A percentile compares a stretch with the other conserved stretches of the same genome.
Evolutionary conservation across 2,797 vertebrate species (phyloP).

Genomic region (Aphelocoma californica): DNA sequence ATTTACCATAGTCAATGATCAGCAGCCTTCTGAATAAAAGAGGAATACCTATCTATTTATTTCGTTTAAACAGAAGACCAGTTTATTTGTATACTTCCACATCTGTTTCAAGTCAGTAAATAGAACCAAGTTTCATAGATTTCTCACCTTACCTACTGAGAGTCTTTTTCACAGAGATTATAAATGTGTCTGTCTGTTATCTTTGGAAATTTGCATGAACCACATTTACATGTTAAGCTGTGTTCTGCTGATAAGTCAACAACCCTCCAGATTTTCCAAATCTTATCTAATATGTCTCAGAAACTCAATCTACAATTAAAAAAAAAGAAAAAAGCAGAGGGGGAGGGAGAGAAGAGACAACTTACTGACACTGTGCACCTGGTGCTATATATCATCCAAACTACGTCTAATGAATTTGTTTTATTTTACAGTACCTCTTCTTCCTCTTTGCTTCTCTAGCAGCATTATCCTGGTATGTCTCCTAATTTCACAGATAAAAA

Average conservation of each 20-base stretch:
- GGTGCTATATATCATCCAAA: conserved; percentile 8
- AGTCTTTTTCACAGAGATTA: conserved; percentile 30
- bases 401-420: background rate
- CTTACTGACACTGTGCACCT: background rate
- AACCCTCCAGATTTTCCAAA: conserved; percentile 58
- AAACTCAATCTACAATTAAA: conserved; percentile 29
- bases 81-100: conserved; percentile 20
- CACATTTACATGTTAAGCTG: conserved; percentile 67
- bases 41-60: background rate
- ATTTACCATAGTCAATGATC: background rate
- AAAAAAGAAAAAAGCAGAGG: background rate
- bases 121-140: conserved; percentile 3
- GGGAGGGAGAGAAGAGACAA: background rate
- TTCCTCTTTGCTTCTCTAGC: background rate
- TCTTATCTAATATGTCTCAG: conserved; percentile 57
- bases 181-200: conserved; percentile 50
- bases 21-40: background rate
- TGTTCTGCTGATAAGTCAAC: conserved; percentile 61
- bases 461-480: background rate
- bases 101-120: conserved; percentile 6
- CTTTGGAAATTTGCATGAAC: conserved; percentile 64
- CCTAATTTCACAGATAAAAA: background rate
- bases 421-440: conserved; percentile 21
- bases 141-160: conserved; percentile 21
- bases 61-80: background rate